A percentile compares a stretch with the other conserved stretches of the same genome.
Evolutionary conservation across 1,140 invertebrate species (phyloP).

Genomic region (Semibalanus balanoides): DNA sequence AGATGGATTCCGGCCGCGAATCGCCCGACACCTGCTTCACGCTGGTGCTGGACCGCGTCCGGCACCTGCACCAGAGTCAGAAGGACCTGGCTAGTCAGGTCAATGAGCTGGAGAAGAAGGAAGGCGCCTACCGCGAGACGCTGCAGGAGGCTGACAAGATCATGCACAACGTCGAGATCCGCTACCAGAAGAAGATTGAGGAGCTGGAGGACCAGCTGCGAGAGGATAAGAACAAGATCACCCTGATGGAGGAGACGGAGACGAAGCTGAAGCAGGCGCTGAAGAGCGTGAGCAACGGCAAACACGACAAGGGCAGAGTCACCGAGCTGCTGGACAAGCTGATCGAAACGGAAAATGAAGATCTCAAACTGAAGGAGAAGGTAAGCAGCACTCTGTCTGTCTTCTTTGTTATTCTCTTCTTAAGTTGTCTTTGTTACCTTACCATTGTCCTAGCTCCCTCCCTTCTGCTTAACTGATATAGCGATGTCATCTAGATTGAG

Average conservation of each 20-base stretch:
- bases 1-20: neutral
- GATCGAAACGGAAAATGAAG: constrained; percentile 24
- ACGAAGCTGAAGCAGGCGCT: neutral
- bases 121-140: constrained; percentile 52
- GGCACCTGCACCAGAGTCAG: neutral
- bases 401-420: too few relatives aligned
- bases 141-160: constrained; percentile 55
- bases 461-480: too few relatives aligned
- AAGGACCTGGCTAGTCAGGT: constrained; percentile 10
- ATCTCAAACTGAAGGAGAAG: constrained; percentile 19
- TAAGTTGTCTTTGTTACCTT: too few relatives aligned
- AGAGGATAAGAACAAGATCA: constrained; percentile 19
- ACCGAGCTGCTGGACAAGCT: constrained; percentile 24
- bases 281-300: constrained; percentile 4
- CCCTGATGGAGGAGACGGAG: constrained; percentile 24
- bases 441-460: too few relatives aligned
- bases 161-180: constrained; percentile 50
- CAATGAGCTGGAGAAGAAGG: constrained; percentile 24
- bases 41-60: neutral
- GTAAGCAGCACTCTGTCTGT: constrained; percentile 1
- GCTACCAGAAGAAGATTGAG: constrained; percentile 38
- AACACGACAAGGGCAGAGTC: constrained; percentile 17
- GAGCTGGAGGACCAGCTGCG: constrained; percentile 26
- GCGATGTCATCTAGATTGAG: too few relatives aligned
- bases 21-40: neutral